Conservation (phyloP, 2,888 invertebrate species). For the Alloplasta piceator region DNA sequence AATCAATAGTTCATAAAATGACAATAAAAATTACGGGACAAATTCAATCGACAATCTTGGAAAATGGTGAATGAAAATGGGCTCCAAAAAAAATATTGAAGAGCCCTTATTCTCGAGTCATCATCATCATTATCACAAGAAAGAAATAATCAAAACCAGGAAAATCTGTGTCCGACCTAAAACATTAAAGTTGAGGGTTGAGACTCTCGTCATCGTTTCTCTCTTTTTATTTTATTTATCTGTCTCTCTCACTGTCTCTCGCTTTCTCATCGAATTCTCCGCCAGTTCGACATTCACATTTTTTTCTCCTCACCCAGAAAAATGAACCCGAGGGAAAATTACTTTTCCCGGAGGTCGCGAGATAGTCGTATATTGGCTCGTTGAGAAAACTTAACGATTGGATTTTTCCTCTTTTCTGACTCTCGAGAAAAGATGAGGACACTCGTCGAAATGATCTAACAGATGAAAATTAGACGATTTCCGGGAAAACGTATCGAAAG, state of each 20-base stretch:
- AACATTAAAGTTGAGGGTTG: constrained; percentile 58
- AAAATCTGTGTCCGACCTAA: constrained; percentile 53
- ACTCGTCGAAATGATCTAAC: constrained; percentile 11
- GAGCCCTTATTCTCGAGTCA: constrained; percentile 33
- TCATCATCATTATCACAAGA: constrained; percentile 28
- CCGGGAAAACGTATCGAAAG: neutral
- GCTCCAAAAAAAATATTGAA: constrained; percentile 41
- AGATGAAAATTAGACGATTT: constrained; percentile 43
- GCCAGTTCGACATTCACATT: constrained; percentile 16
- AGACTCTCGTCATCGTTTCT: constrained; percentile 29
- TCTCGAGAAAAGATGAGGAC: constrained; percentile 1
- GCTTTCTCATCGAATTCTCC: constrained; percentile 3
- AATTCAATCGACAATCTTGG: too few species aligned
- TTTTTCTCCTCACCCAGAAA: constrained; percentile 8
- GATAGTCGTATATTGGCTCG: constrained; percentile 29
- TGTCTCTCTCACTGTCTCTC: constrained; percentile 9
- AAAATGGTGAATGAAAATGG: too few species aligned
- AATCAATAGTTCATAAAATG: too few species aligned
- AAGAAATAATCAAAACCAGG: constrained; percentile 42
- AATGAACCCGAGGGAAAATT: constrained; percentile 22
- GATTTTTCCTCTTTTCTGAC: constrained; percentile 35
- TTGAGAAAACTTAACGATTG: constrained; percentile 46
- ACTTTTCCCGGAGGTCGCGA: constrained; percentile 28
- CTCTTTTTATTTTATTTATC: constrained; percentile 12
- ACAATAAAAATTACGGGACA: too few species aligned